phyloP scores from a whole-genome alignment of 2,888 invertebrate genomes.

The Microchrysa polita region DNA sequence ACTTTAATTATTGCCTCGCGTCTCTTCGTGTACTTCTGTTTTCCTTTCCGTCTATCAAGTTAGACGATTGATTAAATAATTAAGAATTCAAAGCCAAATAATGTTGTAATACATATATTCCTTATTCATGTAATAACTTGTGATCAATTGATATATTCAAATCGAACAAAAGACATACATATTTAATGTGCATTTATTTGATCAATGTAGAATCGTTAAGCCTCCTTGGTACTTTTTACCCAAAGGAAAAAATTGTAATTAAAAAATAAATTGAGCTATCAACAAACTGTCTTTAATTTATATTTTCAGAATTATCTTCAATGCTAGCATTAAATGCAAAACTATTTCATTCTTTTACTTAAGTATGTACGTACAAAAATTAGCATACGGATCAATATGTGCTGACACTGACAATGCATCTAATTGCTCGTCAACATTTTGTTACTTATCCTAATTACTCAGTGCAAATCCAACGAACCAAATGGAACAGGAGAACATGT shows the following conservation, averaged over 20 bases:
- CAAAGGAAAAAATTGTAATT: background rate
- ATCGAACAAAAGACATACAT: slow-evolving; percentile 5
- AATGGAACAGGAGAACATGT: no score
- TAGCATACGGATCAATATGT: no score
- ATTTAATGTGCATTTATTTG: slow-evolving; percentile 14
- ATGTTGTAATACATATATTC: slow-evolving; percentile 18
- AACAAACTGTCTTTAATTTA: background rate
- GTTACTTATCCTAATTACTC: no score
- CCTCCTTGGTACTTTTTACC: slow-evolving; percentile 8
- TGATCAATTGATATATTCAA: slow-evolving; percentile 10
- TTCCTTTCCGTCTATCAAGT: background rate
- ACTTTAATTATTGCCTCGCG: background rate
- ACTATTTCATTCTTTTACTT: no score
- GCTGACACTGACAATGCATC: no score
- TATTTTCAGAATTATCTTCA: no score
- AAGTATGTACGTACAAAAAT: no score
- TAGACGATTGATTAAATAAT: background rate
- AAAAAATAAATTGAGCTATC: background rate
- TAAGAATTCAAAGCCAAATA: slow-evolving; percentile 18
- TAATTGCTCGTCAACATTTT: no score
- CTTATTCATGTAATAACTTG: slow-evolving; percentile 19
- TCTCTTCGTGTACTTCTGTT: slow-evolving; percentile 1
- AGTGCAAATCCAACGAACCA: no score
- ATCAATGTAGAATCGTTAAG: background rate
- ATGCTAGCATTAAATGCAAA: no score